Evolutionary conservation across 2,888 invertebrate species (phyloP).

Genomic region (Teleiodes luculella): DNA sequence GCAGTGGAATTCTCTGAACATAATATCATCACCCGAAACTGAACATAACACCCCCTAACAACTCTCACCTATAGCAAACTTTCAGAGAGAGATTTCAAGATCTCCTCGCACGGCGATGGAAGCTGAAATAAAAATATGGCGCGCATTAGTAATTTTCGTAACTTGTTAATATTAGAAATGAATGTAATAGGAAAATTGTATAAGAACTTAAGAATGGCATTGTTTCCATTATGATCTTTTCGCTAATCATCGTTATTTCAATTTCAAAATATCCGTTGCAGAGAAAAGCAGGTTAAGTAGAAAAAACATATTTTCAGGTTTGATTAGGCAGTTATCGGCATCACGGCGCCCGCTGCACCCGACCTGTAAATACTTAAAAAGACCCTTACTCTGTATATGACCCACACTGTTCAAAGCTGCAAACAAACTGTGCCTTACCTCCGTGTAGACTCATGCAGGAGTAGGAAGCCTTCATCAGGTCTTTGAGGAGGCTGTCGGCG

Average conservation of each 20-base stretch:
- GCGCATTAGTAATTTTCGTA: slow-evolving; percentile 26
- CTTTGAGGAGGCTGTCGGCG: slow-evolving; percentile 94
- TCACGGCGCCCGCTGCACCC: background rate
- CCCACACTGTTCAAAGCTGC: slow-evolving; percentile 4
- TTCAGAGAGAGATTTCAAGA: slow-evolving; percentile 1
- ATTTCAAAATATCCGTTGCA: too few relatives aligned
- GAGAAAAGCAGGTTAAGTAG: too few relatives aligned
- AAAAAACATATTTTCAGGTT: too few relatives aligned
- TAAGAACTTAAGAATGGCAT: too few relatives aligned
- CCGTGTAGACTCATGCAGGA: slow-evolving; percentile 98
- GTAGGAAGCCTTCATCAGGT: slow-evolving; percentile 97
- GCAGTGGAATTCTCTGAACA: background rate
- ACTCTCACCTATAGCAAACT: slow-evolving; percentile 26
- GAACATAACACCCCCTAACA: slow-evolving; percentile 26
- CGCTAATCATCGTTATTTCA: too few relatives aligned
- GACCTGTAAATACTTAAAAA: slow-evolving; percentile 6
- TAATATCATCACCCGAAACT: background rate
- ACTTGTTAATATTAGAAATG: background rate
- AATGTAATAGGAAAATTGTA: too few relatives aligned
- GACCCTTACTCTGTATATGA: background rate
- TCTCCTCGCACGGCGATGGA: slow-evolving; percentile 34
- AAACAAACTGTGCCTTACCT: slow-evolving; percentile 61
- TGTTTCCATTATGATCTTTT: too few relatives aligned
- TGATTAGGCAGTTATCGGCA: too few relatives aligned
- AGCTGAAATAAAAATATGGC: slow-evolving; percentile 50